These are phyloP conservation scores for Helarctos malayanus DNA, from an alignment of 2,797 vertebrate species.

Conservation along the genomic window DNA sequence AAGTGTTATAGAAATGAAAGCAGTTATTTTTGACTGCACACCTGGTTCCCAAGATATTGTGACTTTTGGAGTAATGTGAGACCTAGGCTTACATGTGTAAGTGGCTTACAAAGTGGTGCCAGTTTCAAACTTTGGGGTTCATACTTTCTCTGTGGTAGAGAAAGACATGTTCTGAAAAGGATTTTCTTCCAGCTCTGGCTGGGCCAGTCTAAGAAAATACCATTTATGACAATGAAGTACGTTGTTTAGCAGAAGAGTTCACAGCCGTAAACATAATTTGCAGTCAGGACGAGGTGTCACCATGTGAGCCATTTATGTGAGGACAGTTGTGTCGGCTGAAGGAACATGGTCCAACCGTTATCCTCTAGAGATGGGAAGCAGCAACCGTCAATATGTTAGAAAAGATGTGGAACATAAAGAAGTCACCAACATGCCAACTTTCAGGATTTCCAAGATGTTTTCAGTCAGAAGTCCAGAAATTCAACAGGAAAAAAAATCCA, in stretches of 20 bases:
- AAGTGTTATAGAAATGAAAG: conserved; percentile 76
- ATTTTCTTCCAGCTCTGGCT: not conserved
- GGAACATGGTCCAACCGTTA: not conserved
- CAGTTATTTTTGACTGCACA: conserved; percentile 75
- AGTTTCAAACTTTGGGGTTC: not conserved
- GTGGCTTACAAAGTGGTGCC: conserved; percentile 59
- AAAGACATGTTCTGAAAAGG: conserved; percentile 4
- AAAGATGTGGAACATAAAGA: not conserved
- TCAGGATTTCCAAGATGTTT: conserved; percentile 6
- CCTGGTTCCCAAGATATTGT: conserved; percentile 72
- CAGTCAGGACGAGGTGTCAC: not conserved
- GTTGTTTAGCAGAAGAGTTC: not conserved
- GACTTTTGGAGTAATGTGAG: conserved; percentile 57
- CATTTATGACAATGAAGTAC: not conserved
- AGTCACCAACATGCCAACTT: not conserved
- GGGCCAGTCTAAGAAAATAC: not conserved
- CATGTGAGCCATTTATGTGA: not conserved
- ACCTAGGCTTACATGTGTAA: conserved; percentile 51
- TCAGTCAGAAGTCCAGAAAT: conserved; percentile 38
- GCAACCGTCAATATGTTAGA: not conserved
- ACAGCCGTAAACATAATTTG: not conserved
- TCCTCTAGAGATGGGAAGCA: not conserved
- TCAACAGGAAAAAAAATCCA: not conserved
- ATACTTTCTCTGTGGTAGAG: not conserved
- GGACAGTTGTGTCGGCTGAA: not conserved